A percentile compares a stretch with the other conserved stretches of the same genome.
These are phyloP conservation scores for Agrochola lychnidis DNA, from an alignment of 2,888 invertebrate species.

Conservation along the genomic window DNA sequence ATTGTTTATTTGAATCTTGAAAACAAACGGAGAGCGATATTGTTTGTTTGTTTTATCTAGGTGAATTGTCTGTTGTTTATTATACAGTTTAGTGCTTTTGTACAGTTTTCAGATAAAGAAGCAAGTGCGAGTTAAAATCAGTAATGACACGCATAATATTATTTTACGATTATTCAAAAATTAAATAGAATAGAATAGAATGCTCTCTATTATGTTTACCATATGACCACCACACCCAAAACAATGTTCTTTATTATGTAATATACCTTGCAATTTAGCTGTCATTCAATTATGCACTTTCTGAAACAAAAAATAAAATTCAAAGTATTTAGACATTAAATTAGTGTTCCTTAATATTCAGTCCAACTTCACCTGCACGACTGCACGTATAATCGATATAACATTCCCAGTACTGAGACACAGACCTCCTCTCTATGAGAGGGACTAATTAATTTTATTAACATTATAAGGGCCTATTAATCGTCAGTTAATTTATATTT, in stretches of 20 bases:
- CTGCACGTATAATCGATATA: neutral
- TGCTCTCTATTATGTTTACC: neutral
- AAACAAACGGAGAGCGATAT: constrained; percentile 18
- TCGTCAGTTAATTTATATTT: neutral
- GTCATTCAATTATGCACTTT: neutral
- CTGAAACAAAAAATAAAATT: too few relatives aligned
- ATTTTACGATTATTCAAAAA: neutral
- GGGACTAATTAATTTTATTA: neutral
- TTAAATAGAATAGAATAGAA: neutral
- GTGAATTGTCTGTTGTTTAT: neutral
- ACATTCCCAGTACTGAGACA: neutral
- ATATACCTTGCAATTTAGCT: neutral
- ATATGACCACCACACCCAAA: neutral
- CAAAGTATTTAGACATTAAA: neutral
- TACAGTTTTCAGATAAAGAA: neutral
- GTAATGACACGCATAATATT: neutral
- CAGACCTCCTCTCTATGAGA: neutral
- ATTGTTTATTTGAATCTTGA: constrained; percentile 54
- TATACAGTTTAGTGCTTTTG: neutral
- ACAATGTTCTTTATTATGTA: neutral
- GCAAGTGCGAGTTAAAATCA: neutral
- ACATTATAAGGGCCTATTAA: neutral
- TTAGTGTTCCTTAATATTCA: neutral
- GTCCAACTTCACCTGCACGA: neutral
- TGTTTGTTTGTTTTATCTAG: constrained; percentile 6